Percentiles rank a stretch among this genome's conserved stretches.
Conservation (phyloP, 2,888 invertebrate species). For the Kuschelorhynchus macadamiae region DNA sequence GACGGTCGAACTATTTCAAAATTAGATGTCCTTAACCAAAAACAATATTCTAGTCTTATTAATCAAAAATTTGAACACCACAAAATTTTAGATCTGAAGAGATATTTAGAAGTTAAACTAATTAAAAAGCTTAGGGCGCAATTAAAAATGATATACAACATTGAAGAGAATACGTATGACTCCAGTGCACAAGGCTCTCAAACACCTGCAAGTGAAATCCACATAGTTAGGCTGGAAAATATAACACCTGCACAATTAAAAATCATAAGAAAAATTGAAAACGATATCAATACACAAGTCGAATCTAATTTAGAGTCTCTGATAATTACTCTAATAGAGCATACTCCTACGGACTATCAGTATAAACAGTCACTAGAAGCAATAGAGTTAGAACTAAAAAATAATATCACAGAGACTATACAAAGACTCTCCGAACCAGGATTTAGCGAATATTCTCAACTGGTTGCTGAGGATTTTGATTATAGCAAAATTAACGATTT, state of each 20-base stretch:
- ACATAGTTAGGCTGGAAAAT: constrained; percentile 14
- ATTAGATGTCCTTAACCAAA: neutral
- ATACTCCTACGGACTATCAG: constrained; percentile 14
- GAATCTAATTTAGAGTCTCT: constrained; percentile 15
- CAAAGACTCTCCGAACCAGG: constrained; percentile 36
- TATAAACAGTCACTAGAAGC: constrained; percentile 17
- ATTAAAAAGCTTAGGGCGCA: constrained; percentile 30
- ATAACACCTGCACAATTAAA: constrained; percentile 31
- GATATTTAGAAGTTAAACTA: constrained; percentile 38
- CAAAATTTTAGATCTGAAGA: constrained; percentile 37
- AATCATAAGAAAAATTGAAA: constrained; percentile 37
- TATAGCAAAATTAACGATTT: constrained; percentile 28
- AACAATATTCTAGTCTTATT: constrained; percentile 30
- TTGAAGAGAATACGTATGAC: neutral
- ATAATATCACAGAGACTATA: constrained; percentile 32
- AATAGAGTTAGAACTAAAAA: constrained; percentile 25
- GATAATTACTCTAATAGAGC: neutral
- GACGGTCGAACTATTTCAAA: constrained; percentile 8
- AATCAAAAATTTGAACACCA: constrained; percentile 21
- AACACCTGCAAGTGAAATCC: too few species aligned
- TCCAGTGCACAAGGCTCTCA: neutral
- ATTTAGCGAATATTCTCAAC: constrained; percentile 29
- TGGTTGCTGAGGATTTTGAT: constrained; percentile 29
- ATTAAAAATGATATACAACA: neutral
- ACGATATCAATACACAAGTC: constrained; percentile 26